Evolutionary conservation across 1,140 invertebrate species (phyloP).

Genomic region (Daktulosphaira vitifoliae): DNA sequence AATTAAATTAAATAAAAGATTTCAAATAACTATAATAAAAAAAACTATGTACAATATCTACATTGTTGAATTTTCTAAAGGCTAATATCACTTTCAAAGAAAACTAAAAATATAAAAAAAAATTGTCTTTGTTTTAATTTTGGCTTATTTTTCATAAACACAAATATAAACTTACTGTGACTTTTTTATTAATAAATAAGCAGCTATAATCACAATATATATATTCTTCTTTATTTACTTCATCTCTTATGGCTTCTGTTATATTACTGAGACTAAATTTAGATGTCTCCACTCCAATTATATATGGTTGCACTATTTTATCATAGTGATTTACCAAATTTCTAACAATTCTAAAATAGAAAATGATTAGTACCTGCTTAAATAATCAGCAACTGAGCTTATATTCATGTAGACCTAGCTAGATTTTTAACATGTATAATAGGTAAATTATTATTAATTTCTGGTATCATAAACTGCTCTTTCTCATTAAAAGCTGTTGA

Average conservation of each 20-base stretch:
- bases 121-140: too few relatives aligned
- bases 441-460: conserved; percentile 13
- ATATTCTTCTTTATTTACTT: conserved; percentile 12
- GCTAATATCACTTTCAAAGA: too few relatives aligned
- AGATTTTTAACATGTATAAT: conserved; percentile 27
- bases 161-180: conserved; percentile 14
- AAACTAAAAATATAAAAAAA: too few relatives aligned
- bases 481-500: neutral
- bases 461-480: conserved; percentile 10
- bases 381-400: too few relatives aligned
- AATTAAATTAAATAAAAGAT: too few relatives aligned
- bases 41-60: too few relatives aligned
- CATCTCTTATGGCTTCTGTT: conserved; percentile 16
- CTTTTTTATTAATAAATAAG: neutral
- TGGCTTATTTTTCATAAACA: too few relatives aligned
- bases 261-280: conserved; percentile 14
- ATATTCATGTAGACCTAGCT: conserved; percentile 4
- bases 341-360: conserved; percentile 17
- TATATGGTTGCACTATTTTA: conserved; percentile 2
- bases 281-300: conserved; percentile 10
- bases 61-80: too few relatives aligned
- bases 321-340: conserved; percentile 7
- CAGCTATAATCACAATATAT: conserved; percentile 13
- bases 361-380: too few relatives aligned
- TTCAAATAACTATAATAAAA: too few relatives aligned